phyloP scores from a whole-genome alignment of 2,113 vertebrate genomes.

The Herpetotheres cachinnans region DNA sequence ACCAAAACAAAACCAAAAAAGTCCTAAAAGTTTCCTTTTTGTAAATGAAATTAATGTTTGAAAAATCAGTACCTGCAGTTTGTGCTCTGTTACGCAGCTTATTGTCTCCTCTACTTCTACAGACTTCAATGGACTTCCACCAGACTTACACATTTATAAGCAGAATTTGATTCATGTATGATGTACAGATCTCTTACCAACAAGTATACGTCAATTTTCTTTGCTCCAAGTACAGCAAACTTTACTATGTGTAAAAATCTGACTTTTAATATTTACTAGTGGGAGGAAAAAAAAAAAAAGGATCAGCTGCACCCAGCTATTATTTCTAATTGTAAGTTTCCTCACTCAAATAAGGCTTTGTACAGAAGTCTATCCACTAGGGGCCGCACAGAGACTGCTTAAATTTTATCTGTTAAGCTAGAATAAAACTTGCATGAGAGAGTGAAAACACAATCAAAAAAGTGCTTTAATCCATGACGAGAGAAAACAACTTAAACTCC shows the following conservation, averaged over 20 bases:
- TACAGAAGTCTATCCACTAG: not conserved
- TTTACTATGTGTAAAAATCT: not conserved
- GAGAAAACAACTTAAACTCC: not conserved
- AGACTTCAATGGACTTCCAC: not conserved
- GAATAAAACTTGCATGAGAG: not conserved
- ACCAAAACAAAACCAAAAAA: too few relatives aligned
- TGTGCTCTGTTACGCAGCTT: not conserved
- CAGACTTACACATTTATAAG: not conserved
- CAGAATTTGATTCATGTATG: not conserved
- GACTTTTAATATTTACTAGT: not conserved
- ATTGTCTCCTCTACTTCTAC: not conserved
- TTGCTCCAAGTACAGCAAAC: not conserved
- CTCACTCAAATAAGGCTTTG: not conserved
- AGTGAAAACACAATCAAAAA: not conserved
- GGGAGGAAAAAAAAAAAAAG: too few relatives aligned
- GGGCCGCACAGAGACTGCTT: not conserved
- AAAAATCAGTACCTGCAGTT: not conserved
- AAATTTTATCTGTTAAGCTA: not conserved
- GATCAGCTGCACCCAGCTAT: not conserved
- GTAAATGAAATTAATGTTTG: not conserved
- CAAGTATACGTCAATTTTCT: not conserved
- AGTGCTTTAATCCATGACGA: not conserved
- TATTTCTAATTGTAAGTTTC: not conserved
- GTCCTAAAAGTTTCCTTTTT: not conserved
- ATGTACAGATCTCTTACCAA: not conserved